These are phyloP conservation scores for Nyctibius grandis DNA, from an alignment of 2,797 vertebrate genomes.

Conservation along the genomic window DNA sequence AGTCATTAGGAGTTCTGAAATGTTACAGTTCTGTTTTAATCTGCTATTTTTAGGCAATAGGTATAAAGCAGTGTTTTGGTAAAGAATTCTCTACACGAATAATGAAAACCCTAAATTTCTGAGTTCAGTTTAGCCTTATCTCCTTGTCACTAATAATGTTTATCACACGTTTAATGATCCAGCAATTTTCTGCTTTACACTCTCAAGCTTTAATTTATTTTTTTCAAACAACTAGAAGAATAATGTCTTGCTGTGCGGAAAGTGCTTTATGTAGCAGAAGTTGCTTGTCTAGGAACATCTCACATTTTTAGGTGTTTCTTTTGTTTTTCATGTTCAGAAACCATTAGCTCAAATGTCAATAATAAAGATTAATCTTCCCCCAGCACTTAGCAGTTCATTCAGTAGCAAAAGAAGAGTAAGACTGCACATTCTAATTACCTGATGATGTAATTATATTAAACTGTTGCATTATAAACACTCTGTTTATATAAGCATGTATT, in stretches of 20 bases:
- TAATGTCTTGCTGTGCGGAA: not conserved
- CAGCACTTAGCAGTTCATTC: conserved; percentile 10
- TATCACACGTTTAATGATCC: not conserved
- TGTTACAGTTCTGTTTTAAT: not conserved
- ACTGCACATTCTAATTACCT: conserved; percentile 35
- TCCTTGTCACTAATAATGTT: not conserved
- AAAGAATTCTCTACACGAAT: not conserved
- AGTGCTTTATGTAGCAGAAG: not conserved
- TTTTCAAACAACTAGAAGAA: not conserved
- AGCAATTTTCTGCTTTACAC: not conserved
- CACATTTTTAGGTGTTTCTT: not conserved
- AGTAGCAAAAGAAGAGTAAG: not conserved
- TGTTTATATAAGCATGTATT: conserved; percentile 50
- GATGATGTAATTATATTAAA: conserved; percentile 58
- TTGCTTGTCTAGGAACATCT: not conserved
- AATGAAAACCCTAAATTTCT: not conserved
- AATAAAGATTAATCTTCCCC: conserved; percentile 15
- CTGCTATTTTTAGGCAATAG: not conserved
- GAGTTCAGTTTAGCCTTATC: not conserved
- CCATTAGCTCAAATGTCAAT: not conserved
- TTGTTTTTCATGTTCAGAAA: conserved; percentile 5
- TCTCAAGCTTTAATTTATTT: not conserved
- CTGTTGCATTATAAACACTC: conserved; percentile 30
- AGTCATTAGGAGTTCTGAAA: not conserved
- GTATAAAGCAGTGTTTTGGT: not conserved